phyloP scores from a whole-genome alignment of 2,797 vertebrate genomes.

The Melanotaenia trifasciata region DNA sequence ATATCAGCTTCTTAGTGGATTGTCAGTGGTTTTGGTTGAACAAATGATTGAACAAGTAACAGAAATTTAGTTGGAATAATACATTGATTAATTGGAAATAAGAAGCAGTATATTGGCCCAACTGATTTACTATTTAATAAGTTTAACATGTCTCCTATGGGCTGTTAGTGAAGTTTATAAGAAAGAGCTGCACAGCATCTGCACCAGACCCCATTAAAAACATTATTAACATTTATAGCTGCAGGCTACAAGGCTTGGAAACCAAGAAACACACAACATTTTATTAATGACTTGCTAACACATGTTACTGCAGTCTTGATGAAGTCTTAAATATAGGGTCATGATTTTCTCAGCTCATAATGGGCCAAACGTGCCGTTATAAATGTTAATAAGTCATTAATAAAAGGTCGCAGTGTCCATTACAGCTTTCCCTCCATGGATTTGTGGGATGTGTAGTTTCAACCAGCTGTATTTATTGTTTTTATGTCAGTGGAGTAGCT shows the following conservation, averaged over 20 bases:
- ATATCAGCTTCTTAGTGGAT: not conserved
- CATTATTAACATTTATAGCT: conserved; percentile 41
- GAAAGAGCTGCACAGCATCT: conserved; percentile 38
- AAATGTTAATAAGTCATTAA: conserved; percentile 58
- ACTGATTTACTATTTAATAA: not conserved
- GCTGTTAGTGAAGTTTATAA: conserved; percentile 5
- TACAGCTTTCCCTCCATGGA: conserved; percentile 11
- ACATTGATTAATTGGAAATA: not conserved
- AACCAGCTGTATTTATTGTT: conserved; percentile 2
- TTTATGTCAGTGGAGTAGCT: not conserved
- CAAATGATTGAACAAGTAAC: not conserved
- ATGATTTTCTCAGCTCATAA: conserved; percentile 37
- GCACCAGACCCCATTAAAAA: conserved; percentile 31
- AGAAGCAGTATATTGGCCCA: not conserved
- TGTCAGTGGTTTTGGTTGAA: not conserved
- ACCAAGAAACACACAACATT: conserved; percentile 43
- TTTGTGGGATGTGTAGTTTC: conserved; percentile 5
- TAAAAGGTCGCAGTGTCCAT: conserved; percentile 54
- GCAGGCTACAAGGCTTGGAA: conserved; percentile 41
- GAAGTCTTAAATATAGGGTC: conserved; percentile 44
- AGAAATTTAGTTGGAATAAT: not conserved
- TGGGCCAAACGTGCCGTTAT: conserved; percentile 27
- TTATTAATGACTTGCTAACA: conserved; percentile 59
- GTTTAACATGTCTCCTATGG: conserved; percentile 13
- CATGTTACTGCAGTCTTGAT: conserved; percentile 38